These are phyloP conservation scores for Allophyes oxyacanthae DNA, from an alignment of 2,888 invertebrate genomes.

Conservation along the genomic window DNA sequence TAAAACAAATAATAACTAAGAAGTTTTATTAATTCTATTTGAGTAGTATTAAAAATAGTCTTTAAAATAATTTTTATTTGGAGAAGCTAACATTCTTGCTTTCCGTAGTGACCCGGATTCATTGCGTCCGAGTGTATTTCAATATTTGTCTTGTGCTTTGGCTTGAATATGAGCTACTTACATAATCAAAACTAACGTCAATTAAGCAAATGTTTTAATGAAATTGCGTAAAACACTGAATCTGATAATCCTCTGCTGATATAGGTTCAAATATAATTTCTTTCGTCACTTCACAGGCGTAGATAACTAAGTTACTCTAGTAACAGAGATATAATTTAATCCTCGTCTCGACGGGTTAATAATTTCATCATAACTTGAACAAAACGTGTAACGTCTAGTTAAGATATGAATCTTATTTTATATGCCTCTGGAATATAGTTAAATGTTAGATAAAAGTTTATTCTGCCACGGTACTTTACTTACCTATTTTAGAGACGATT, in stretches of 20 bases:
- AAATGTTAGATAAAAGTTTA: slow-evolving; percentile 6
- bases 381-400: slow-evolving; percentile 32
- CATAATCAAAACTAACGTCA: too few species aligned
- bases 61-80: too few species aligned
- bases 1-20: too few species aligned
- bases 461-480: slow-evolving; percentile 6
- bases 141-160: too few species aligned
- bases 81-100: too few species aligned
- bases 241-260: slow-evolving; percentile 6
- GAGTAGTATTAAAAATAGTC: too few species aligned
- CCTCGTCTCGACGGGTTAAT: slow-evolving; percentile 51
- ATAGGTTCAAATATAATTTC: slow-evolving; percentile 29
- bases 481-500: too few species aligned
- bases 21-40: too few species aligned
- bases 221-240: slow-evolving; percentile 22
- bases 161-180: too few species aligned
- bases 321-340: slow-evolving; percentile 46
- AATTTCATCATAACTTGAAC: slow-evolving; percentile 55
- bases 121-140: too few species aligned
- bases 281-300: slow-evolving; percentile 29
- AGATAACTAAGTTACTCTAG: slow-evolving; percentile 41
- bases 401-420: slow-evolving; percentile 47
- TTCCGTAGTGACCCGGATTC: too few species aligned
- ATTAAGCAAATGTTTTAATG: too few species aligned
- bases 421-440: slow-evolving; percentile 31